Evolutionary conservation across 2,113 vertebrate genomes (phyloP).

Genomic region (Cyrtonyx montezumae): DNA sequence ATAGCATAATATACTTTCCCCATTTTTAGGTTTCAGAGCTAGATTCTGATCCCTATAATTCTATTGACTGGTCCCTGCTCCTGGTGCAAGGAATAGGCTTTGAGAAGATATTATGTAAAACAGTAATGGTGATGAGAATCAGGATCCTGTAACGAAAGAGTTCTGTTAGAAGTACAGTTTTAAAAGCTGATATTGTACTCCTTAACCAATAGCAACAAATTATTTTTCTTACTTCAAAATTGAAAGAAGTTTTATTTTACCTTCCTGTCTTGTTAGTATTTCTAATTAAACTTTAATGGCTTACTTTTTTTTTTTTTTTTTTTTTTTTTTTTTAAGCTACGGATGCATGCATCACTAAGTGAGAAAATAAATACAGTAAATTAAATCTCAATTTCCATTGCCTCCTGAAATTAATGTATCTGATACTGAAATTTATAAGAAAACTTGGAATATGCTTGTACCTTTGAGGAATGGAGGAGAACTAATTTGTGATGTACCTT

Average conservation of each 20-base stretch:
- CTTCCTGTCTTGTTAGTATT: neutral
- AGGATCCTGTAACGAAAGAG: neutral
- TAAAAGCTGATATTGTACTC: neutral
- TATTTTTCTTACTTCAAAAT: neutral
- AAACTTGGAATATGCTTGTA: neutral
- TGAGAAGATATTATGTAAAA: neutral
- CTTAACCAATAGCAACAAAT: neutral
- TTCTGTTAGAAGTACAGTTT: neutral
- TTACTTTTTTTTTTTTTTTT: too few species aligned
- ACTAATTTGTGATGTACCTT: neutral
- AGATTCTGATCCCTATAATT: neutral
- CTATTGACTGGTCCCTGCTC: accelerated
- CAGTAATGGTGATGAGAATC: neutral
- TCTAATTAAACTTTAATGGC: neutral
- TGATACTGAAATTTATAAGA: neutral
- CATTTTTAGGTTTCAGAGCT: neutral
- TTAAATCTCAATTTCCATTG: neutral
- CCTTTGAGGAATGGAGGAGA: neutral
- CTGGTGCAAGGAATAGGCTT: neutral
- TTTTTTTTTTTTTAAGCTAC: neutral
- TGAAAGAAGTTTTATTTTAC: neutral
- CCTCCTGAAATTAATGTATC: neutral
- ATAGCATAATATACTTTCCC: neutral
- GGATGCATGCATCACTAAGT: neutral
- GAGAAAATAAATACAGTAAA: neutral